Evolutionary conservation across 2,113 vertebrate genomes (phyloP), one percentile per base, ranked within the genome.

Genomic region (Camelus bactrianus): DNA sequence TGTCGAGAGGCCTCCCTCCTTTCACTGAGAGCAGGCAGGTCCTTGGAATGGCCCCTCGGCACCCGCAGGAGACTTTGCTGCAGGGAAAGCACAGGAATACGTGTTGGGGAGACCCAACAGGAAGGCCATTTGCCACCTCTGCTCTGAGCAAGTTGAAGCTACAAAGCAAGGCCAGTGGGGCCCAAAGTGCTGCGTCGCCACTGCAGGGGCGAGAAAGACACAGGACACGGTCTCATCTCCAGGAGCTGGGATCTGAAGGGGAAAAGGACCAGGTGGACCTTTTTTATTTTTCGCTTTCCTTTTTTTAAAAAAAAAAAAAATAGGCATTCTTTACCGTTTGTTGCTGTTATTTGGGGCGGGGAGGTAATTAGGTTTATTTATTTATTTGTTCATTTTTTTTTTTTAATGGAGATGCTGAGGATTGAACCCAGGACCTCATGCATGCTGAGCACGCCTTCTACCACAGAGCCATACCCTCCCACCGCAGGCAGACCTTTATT

Each of bases 161-260:
- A 16, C 50, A 8, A 69, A 42, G 62, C 24, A 58, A 72, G 80
- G 17, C 52, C n/a, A 30, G 14, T 0, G 3, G 24, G 24, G 35
- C 5, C 2, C 0, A 3, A 1, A 13, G 14, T 0, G 2, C 10
- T 0, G 1, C 0, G 48, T 13, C 5, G 60, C 6, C 9, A 28
- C 85, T 38, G 3, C 62, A 54, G 54, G 62, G 69, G 20, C 16
- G 1, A 46, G 70, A 65, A n/a, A 52, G 65, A 0, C 1, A 1
- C 1, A 64, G 28, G 19, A 4, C 56, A 3, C 4, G 5, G 35
- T 28, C 58, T 72, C 24, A 0, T 2, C 72, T 72, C 54, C 15
- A 17, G 6, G 9, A 24, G 14, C 4, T 6, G 46, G 52, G 20
- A 3, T 46, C 70, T 14, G 17, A 12, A 22, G 46, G 30, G 12